phyloP scores from a whole-genome alignment of 2,888 invertebrate genomes.

The Philhelius pedissequus region DNA sequence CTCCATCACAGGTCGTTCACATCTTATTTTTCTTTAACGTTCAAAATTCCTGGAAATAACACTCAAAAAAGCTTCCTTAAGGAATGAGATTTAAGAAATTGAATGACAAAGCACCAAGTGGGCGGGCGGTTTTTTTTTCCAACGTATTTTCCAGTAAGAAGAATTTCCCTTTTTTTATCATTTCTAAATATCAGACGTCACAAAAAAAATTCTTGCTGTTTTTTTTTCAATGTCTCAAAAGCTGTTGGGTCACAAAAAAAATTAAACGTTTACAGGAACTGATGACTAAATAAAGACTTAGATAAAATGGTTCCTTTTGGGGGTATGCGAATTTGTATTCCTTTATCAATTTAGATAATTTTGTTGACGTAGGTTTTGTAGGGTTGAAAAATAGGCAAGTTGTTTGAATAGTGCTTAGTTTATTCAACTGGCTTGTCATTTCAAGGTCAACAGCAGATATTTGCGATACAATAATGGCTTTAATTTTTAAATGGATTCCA shows the following conservation, averaged over 20 bases:
- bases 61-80: conserved; percentile 5
- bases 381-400: neutral
- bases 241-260: neutral
- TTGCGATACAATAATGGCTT: neutral
- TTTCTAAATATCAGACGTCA: conserved; percentile 30
- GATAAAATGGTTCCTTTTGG: neutral
- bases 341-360: neutral
- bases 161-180: neutral
- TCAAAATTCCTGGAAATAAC: too few species aligned
- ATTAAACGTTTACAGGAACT: neutral
- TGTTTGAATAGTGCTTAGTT: neutral
- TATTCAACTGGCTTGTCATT: neutral
- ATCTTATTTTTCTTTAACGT: too few species aligned
- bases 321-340: neutral
- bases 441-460: neutral
- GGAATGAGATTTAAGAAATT: conserved; percentile 3
- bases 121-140: too few species aligned
- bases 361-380: neutral
- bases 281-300: neutral
- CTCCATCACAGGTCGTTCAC: too few species aligned
- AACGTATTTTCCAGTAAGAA: neutral
- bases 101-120: conserved; percentile 37
- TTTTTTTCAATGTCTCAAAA: neutral
- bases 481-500: neutral
- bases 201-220: conserved; percentile 4